Base-by-base conservation (phyloP, 2,888 invertebrate species). In the Helleia helle region DNA sequence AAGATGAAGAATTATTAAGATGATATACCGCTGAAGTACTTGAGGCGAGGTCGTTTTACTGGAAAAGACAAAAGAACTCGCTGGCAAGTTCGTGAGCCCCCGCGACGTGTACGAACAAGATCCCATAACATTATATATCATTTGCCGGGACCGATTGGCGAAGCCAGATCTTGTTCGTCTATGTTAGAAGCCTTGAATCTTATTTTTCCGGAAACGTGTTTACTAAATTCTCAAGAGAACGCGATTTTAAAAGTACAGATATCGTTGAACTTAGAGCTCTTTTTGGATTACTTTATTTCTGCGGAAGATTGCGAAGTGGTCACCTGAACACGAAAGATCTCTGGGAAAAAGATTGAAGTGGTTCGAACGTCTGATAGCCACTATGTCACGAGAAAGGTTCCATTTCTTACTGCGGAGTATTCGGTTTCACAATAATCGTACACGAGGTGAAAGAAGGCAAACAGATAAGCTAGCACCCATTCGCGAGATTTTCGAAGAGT, bases 281-380 rank as follows among this genome's bases (percentile, higher is more conserved):
- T 8, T 14, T 46, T 25, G 44, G 49, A 5, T 38, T 47, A 24
- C 24, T 44, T 40, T 43, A 41, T 17, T 39, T 44, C n/a, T 46
- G 44, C 25, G 40, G 49, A 15, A 26, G 46, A 17, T 39, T 38
- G 38, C 34, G 34, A 22, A 38, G 40, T 30, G 28, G 38, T 34
- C 42, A 29, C 11, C 40, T 31, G 34, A 47, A 41, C 40, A 22
- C 42, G 34, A 41, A 25, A n/a, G 46, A 44, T 13, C 37, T 44
- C 26, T 46, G 46, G 46, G 8, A 27, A 36, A 40, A 18, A 15
- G 44, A 49, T 46, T 49, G 44, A 12, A 44, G 42, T 31, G 40
- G 38, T 24, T 22, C 36, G 3, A 47, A 49, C n/a, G 42, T 47
- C 36, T 47, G n/a, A n/a, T n/a, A n/a, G n/a, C 41, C 13, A 43